phyloP scores from a whole-genome alignment of 92 coral and sea anemone genomes.

The Porites divaricata region DNA sequence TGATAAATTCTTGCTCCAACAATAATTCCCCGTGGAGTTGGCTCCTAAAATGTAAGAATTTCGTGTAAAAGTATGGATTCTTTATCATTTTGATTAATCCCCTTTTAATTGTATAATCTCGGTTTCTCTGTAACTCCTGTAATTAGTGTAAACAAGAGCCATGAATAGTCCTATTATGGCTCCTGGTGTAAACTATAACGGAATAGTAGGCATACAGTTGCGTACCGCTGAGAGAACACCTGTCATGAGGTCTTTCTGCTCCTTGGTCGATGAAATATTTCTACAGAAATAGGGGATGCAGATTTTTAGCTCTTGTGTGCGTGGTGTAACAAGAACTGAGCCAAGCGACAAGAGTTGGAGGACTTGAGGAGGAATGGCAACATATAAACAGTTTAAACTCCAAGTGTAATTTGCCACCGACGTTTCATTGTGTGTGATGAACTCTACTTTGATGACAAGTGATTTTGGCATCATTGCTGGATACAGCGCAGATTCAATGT shows the following conservation, averaged over 20 bases:
- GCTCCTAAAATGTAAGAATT: too few relatives aligned
- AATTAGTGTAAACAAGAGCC: too few relatives aligned
- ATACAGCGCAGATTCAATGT: slow-evolving; percentile 11
- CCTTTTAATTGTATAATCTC: too few relatives aligned
- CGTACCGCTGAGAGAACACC: slow-evolving; percentile 1
- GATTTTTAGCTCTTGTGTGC: neutral
- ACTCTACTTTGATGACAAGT: neutral
- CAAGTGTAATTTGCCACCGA: neutral
- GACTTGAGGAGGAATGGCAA: neutral
- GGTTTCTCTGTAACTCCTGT: too few relatives aligned
- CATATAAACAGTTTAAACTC: slow-evolving; percentile 1
- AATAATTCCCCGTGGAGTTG: too few relatives aligned
- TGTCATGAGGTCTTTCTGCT: neutral
- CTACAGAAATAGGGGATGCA: slow-evolving; percentile 2
- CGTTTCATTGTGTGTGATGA: neutral
- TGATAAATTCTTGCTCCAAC: too few relatives aligned
- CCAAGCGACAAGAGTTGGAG: neutral
- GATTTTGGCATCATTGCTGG: neutral
- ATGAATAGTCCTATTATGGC: too few relatives aligned
- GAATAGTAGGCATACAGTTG: neutral
- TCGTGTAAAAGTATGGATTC: too few relatives aligned
- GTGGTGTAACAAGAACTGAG: slow-evolving; percentile 5
- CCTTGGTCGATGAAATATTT: neutral
- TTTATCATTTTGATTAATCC: too few relatives aligned
- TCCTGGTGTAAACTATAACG: neutral